Conservation (phyloP, 2,113 vertebrate species). For the Oncorhynchus clarkii region DNA sequence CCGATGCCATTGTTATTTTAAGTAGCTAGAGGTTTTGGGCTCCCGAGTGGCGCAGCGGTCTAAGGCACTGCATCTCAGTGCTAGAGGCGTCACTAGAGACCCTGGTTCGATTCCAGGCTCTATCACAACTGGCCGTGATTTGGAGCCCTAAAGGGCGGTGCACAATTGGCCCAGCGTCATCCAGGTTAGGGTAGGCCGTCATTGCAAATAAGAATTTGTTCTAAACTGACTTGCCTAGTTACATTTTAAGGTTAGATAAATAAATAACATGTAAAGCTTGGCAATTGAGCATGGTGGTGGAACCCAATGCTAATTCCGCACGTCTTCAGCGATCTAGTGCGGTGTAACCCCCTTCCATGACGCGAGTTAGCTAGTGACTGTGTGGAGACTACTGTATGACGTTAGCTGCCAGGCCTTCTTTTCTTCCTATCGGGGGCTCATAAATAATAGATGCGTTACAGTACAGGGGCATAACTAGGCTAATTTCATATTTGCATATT, state of each 20-base stretch:
- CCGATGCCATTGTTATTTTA: constrained; percentile 67
- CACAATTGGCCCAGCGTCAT: too few species aligned
- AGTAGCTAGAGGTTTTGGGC: constrained; percentile 39
- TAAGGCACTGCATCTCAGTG: too few species aligned
- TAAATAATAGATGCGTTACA: constrained; percentile 75
- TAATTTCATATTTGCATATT: constrained; percentile 75
- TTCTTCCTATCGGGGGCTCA: constrained; percentile 57
- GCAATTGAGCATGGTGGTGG: constrained; percentile 44
- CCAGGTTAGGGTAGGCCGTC: too few species aligned
- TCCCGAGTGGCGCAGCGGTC: too few species aligned
- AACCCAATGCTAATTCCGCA: constrained; percentile 28
- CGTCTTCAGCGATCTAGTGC: constrained; percentile 55
- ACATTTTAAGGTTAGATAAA: too few species aligned
- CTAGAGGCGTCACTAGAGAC: too few species aligned
- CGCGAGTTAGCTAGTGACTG: constrained; percentile 39
- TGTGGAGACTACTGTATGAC: constrained; percentile 28
- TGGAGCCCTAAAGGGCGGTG: too few species aligned
- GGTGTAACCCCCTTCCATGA: constrained; percentile 41
- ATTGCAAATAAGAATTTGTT: too few species aligned
- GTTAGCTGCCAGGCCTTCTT: constrained; percentile 46
- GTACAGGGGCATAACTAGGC: constrained; percentile 70
- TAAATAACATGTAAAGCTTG: background rate
- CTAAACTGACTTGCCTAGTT: too few species aligned
- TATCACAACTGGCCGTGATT: too few species aligned
- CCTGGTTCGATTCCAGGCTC: too few species aligned